Evolutionary conservation across 1,140 invertebrate genomes (phyloP).

Genomic region (Hycleus cichorii): DNA sequence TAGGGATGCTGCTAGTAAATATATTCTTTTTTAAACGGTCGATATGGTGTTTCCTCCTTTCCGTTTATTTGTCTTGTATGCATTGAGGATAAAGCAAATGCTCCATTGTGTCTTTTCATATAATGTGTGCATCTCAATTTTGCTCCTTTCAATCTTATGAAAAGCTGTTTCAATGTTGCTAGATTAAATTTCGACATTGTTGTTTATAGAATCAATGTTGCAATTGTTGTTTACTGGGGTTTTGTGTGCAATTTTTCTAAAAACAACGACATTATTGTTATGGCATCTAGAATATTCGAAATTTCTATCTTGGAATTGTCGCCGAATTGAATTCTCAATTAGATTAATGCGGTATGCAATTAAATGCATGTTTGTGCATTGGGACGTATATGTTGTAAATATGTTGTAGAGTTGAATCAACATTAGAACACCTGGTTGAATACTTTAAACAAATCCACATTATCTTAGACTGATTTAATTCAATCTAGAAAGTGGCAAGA

Average conservation of each 20-base stretch:
- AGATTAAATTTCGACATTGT: slow-evolving; percentile 16
- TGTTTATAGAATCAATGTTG: slow-evolving; percentile 5
- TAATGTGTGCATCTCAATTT: no score
- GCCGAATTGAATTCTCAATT: not conserved
- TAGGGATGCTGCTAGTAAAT: slow-evolving; percentile 9
- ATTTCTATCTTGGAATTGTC: slow-evolving; percentile 6
- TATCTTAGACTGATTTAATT: not conserved
- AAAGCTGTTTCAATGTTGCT: slow-evolving; percentile 9
- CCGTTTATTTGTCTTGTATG: no score
- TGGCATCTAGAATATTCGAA: not conserved
- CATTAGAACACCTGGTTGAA: slow-evolving; percentile 1
- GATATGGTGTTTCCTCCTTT: slow-evolving; percentile 7
- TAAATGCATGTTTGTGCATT: slow-evolving; percentile 8
- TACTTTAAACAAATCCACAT: slow-evolving; percentile 1
- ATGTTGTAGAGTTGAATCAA: not conserved
- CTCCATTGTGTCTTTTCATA: not conserved
- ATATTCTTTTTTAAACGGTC: slow-evolving; percentile 11
- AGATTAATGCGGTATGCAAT: slow-evolving; percentile 13
- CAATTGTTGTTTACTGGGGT: not conserved
- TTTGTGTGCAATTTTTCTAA: slow-evolving; percentile 1
- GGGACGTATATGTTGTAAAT: not conserved
- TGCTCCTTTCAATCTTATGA: slow-evolving; percentile 1
- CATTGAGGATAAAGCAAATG: slow-evolving; percentile 6
- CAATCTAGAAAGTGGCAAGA: not conserved
- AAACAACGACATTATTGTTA: not conserved